Evolutionary conservation across 2,888 invertebrate species (phyloP).

Genomic region (Odontothrips loti): DNA sequence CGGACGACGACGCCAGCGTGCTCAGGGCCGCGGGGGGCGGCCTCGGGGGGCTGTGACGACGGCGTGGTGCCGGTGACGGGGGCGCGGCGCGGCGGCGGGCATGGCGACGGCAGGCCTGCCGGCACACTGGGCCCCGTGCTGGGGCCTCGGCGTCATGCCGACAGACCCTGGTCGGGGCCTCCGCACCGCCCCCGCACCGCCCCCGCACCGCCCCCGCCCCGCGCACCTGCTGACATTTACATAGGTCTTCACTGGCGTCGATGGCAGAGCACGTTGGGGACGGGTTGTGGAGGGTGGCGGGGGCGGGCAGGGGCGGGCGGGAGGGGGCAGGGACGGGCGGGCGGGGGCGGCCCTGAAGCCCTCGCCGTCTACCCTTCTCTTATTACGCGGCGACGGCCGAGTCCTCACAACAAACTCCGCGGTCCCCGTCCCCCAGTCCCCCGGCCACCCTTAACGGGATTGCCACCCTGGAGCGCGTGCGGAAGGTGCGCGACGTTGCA

Average conservation of each 20-base stretch:
- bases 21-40: neutral
- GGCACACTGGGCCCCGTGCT: neutral
- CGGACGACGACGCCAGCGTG: neutral
- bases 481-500: no score
- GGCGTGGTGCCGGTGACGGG: neutral
- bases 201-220: neutral
- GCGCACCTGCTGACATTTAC: neutral
- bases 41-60: neutral
- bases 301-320: neutral
- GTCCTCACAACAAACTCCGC: no score
- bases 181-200: neutral
- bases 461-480: no score
- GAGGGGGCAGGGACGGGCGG: neutral
- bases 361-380: neutral
- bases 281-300: no score
- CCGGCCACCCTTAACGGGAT: no score
- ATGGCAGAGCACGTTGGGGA: no score
- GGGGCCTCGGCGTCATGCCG: no score
- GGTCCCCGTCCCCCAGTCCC: no score
- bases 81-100: neutral
- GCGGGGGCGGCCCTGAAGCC: neutral
- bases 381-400: no score
- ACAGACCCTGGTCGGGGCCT: no score
- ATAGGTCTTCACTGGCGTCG: constrained; percentile 15
- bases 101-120: neutral